Conservation (phyloP, 2,113 vertebrate species). For the Myotis brandtii region DNA sequence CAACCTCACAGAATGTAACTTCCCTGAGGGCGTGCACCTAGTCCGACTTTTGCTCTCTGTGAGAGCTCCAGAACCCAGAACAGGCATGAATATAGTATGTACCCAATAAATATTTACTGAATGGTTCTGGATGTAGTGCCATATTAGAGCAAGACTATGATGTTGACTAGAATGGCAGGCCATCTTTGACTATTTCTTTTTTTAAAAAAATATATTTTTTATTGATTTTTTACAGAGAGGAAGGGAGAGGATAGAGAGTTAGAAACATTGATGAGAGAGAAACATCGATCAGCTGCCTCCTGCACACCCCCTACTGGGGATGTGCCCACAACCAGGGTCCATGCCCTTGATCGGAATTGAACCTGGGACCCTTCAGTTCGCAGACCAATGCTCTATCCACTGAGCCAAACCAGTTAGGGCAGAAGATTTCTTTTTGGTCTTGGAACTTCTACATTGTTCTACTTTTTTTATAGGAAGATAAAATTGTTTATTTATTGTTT, state of each 20-base stretch:
- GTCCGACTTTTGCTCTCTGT: not conserved
- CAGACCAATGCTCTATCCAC: no score
- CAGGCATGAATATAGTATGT: not conserved
- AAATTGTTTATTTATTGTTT: not conserved
- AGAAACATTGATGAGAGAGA: no score
- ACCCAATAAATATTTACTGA: not conserved
- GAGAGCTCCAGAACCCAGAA: not conserved
- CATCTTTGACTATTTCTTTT: not conserved
- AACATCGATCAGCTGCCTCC: no score
- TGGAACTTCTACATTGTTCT: not conserved
- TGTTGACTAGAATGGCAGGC: not conserved
- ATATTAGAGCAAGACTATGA: not conserved
- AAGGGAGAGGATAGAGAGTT: no score
- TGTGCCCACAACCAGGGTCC: no score
- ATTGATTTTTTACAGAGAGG: no score
- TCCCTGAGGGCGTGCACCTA: not conserved
- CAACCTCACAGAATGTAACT: not conserved
- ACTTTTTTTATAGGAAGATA: not conserved
- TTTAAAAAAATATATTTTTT: not conserved
- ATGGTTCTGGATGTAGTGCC: not conserved
- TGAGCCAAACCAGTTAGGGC: no score
- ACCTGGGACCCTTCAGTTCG: no score
- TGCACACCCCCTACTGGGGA: no score
- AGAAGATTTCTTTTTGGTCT: not conserved
- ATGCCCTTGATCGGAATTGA: no score